Base-by-base conservation (phyloP, 1,140 invertebrate genomes). In the Dinoponera quadriceps region DNA sequence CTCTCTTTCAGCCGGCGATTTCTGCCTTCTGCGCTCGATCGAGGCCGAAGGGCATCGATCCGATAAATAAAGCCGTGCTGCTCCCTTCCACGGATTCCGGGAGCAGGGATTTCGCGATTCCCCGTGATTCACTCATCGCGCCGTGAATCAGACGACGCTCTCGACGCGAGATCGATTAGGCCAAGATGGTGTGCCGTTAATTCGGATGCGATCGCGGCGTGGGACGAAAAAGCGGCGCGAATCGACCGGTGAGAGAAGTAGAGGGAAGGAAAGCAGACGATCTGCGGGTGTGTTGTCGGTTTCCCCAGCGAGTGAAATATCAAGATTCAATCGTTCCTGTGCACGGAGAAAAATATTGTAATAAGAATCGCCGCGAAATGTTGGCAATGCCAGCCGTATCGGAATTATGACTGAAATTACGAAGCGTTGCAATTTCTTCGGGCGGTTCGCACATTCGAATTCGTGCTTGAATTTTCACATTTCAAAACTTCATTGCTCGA, bases 31-130 rank as follows among this genome's bases (percentile, higher is more conserved):
- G 33, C 44, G 48, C 57, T 22, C 65, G 29, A 78, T 74, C 80
- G 71, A 83, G 69, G 87, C 82, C 77, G 73, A 71, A 62, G 68
- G 86, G 71, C 77, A 48, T 65, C 57, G 84, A 87, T 87, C 83
- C 48, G 55, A 83, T 68, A 68, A 86, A 55, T 72, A 63, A 57
- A 44, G n/a, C 38, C 25, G 20, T 84, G 49, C 44, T 49, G 51
- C n/a, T n/a, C n/a, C n/a, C n/a, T n/a, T n/a, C n/a, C n/a, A 44
- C 25, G 27, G 48, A 65, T 66, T 69, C 59, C 38, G 62, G 55
- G 22, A 57, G 72, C 57, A 11, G 13, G 22, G 22, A 81, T 72
- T 22, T 55, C 29, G 75, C 62, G 57, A 84, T 85, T 87, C 48
- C n/a, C n/a, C 51, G 20, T 22, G 38, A 59, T 55, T 74, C 65